These are phyloP conservation scores for Triplophysa tibetana DNA, from an alignment of 2,113 vertebrate species.

Conservation along the genomic window DNA sequence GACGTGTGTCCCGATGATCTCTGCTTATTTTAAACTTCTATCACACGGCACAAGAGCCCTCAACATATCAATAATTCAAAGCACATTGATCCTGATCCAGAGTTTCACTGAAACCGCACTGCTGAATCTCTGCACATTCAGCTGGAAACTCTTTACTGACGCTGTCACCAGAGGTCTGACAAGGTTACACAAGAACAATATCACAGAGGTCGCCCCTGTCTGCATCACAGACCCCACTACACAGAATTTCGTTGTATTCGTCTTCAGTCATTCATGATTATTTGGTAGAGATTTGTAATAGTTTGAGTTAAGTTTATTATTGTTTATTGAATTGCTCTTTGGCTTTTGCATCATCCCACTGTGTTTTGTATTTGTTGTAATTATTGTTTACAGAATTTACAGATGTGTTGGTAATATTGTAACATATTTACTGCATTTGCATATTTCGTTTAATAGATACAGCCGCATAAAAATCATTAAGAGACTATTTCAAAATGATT, in stretches of 20 bases:
- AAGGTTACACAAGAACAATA: neutral
- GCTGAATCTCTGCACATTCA: conserved; percentile 27
- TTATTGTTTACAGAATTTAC: too few relatives aligned
- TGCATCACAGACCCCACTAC: neutral
- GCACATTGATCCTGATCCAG: conserved; percentile 58
- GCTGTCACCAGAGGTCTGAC: neutral
- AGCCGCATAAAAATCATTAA: too few relatives aligned
- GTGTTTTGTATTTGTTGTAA: too few relatives aligned
- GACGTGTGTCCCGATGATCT: conserved; percentile 14
- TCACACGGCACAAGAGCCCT: conserved; percentile 9
- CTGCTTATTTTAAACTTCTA: conserved; percentile 49
- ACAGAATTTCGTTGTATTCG: too few relatives aligned
- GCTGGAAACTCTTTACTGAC: conserved; percentile 38
- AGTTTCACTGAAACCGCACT: conserved; percentile 41
- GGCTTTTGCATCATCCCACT: too few relatives aligned
- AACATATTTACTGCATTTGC: too few relatives aligned
- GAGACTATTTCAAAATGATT: too few relatives aligned
- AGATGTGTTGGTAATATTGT: too few relatives aligned
- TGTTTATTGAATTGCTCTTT: too few relatives aligned
- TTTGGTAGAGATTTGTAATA: neutral
- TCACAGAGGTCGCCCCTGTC: neutral
- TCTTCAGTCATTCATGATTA: neutral
- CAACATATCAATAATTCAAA: conserved; percentile 74
- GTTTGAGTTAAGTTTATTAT: too few relatives aligned
- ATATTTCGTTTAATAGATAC: too few relatives aligned